Evolutionary conservation across 1,140 invertebrate species (phyloP).

Genomic region (Drosophila rhopaloa): DNA sequence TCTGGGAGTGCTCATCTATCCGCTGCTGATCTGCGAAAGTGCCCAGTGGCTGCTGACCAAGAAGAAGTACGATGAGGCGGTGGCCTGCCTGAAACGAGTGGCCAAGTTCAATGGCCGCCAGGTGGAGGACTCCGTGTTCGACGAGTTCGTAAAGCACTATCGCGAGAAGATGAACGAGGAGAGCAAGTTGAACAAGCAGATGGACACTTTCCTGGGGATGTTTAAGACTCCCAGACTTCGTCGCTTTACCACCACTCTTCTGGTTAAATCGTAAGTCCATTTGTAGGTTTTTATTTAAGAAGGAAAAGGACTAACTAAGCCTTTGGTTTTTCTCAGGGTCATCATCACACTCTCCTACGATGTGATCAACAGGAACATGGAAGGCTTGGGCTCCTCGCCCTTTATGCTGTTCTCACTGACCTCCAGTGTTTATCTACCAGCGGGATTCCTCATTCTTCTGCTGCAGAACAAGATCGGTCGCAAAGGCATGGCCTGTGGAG

Average conservation of each 20-base stretch:
- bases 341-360: conserved; percentile 87
- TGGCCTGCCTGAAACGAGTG: conserved; percentile 85
- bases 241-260: conserved; percentile 85
- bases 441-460: conserved; percentile 85
- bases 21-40: conserved; percentile 86
- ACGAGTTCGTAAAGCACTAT: conserved; percentile 83
- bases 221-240: conserved; percentile 85
- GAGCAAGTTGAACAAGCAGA: conserved; percentile 40
- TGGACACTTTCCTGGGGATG: conserved; percentile 85
- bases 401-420: conserved; percentile 86
- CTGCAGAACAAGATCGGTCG: conserved; percentile 86
- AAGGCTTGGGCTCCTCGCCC: conserved; percentile 86
- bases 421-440: conserved; percentile 86
- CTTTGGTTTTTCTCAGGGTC: conserved; percentile 81
- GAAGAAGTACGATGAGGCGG: conserved; percentile 85
- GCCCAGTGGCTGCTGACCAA: conserved; percentile 87
- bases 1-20: conserved; percentile 83
- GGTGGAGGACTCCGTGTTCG: conserved; percentile 83
- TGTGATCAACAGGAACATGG: conserved; percentile 87
- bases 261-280: conserved; percentile 86
- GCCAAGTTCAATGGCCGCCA: conserved; percentile 86
- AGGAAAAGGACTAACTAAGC: neutral
- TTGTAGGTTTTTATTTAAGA: rapidly evolving
- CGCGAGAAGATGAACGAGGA: conserved; percentile 63
- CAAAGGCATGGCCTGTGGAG: conserved; percentile 86